Evolutionary conservation across 2,113 vertebrate genomes (phyloP).

Genomic region (Centrocercus urophasianus): DNA sequence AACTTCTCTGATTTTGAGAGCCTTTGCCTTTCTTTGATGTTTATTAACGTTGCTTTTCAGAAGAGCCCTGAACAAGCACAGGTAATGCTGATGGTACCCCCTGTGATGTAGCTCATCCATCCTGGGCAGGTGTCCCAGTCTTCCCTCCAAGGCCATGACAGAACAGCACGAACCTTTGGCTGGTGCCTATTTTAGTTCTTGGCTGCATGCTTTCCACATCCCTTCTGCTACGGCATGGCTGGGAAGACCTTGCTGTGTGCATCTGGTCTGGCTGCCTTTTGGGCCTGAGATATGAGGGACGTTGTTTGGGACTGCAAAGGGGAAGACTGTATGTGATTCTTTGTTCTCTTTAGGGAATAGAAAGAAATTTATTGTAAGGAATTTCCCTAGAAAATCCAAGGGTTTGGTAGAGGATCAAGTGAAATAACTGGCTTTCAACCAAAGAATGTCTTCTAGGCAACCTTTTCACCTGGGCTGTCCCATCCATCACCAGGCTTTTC

Average conservation of each 20-base stretch:
- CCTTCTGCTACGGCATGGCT: rapidly evolving
- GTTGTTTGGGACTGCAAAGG: not conserved
- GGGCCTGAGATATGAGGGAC: rapidly evolving
- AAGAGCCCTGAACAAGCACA: rapidly evolving
- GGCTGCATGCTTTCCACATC: not conserved
- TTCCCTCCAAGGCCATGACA: not conserved
- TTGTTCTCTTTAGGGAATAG: not conserved
- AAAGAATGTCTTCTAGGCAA: not conserved
- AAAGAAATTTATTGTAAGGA: not conserved
- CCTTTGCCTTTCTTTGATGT: not conserved
- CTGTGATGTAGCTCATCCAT: rapidly evolving
- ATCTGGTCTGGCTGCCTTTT: not conserved
- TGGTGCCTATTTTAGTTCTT: not conserved
- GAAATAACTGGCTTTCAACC: not conserved
- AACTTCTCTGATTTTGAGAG: not conserved
- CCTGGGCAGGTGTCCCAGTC: not conserved
- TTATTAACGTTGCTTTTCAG: rapidly evolving
- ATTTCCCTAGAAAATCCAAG: not conserved
- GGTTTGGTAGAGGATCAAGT: not conserved
- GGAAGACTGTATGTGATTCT: not conserved
- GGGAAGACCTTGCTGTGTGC: not conserved
- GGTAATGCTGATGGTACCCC: rapidly evolving
- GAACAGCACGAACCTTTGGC: not conserved
- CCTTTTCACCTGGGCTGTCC: not conserved
- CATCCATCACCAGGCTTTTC: not conserved